Evolutionary conservation across 2,797 vertebrate species (phyloP).

Genomic region (Taeniopygia guttata): DNA sequence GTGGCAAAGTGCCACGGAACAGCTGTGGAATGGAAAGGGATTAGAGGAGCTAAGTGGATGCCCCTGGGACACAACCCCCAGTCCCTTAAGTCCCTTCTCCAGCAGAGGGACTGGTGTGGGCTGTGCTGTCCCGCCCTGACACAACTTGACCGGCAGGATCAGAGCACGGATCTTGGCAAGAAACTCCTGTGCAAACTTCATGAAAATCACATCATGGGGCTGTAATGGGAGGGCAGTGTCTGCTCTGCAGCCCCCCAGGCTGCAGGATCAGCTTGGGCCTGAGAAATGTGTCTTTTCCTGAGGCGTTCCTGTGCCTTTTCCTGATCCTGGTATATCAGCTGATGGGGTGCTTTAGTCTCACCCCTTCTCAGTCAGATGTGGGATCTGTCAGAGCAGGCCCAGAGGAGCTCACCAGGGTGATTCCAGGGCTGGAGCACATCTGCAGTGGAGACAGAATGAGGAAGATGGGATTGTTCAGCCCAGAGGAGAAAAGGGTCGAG

Average conservation of each 20-base stretch:
- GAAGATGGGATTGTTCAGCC: background rate
- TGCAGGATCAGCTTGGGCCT: background rate
- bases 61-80: background rate
- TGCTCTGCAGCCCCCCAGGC: background rate
- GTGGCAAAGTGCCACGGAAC: constrained; percentile 20
- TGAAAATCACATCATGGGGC: background rate
- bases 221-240: background rate
- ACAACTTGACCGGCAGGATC: background rate
- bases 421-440: background rate
- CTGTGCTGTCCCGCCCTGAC: background rate
- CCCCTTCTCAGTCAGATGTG: background rate
- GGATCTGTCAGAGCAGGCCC: background rate
- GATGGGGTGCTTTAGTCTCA: accelerated
- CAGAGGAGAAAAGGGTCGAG: accelerated
- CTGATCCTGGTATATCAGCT: background rate
- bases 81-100: background rate
- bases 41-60: background rate
- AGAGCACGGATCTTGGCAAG: background rate
- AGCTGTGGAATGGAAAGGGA: constrained; percentile 19
- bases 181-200: background rate
- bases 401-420: background rate
- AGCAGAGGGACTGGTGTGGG: background rate
- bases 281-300: background rate
- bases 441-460: background rate
- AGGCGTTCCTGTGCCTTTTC: background rate